phyloP scores from a whole-genome alignment of 2,113 vertebrate genomes.

The Pogonocichla stellata region DNA sequence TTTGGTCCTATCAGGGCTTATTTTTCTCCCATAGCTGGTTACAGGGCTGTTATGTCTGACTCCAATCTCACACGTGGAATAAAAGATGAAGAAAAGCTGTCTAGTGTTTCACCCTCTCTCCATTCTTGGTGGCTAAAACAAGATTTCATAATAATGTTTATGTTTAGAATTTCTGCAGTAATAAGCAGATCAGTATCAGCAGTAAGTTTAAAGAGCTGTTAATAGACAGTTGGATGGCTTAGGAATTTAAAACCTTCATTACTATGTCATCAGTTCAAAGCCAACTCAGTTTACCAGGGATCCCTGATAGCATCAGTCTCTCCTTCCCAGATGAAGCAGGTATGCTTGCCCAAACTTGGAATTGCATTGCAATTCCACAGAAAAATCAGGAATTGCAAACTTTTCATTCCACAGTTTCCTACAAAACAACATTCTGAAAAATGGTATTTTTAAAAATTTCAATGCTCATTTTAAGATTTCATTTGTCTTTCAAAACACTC shows the following conservation, averaged over 20 bases:
- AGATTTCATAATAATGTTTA: conserved; percentile 52
- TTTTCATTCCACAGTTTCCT: background rate
- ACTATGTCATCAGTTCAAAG: conserved; percentile 55
- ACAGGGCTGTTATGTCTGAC: background rate
- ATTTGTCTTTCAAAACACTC: background rate
- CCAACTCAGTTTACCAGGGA: conserved; percentile 8
- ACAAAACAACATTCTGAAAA: background rate
- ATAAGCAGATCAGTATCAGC: conserved; percentile 61
- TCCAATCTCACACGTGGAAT: background rate
- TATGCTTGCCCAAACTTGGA: conserved; percentile 39
- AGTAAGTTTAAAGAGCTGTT: conserved; percentile 54
- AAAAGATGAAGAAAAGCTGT: conserved; percentile 10
- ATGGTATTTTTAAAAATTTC: background rate
- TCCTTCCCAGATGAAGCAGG: conserved; percentile 6
- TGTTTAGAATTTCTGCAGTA: conserved; percentile 65
- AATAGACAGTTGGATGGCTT: conserved; percentile 34
- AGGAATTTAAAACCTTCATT: conserved; percentile 58
- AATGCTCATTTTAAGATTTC: background rate
- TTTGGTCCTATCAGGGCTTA: background rate
- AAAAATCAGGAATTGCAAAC: background rate
- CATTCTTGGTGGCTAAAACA: conserved; percentile 8
- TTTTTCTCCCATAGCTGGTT: background rate
- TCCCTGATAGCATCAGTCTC: conserved; percentile 25
- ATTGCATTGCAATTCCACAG: background rate
- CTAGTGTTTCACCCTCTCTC: background rate